Evolutionary conservation across 2,888 invertebrate genomes (phyloP).

Genomic region (Corythucha ciliata): DNA sequence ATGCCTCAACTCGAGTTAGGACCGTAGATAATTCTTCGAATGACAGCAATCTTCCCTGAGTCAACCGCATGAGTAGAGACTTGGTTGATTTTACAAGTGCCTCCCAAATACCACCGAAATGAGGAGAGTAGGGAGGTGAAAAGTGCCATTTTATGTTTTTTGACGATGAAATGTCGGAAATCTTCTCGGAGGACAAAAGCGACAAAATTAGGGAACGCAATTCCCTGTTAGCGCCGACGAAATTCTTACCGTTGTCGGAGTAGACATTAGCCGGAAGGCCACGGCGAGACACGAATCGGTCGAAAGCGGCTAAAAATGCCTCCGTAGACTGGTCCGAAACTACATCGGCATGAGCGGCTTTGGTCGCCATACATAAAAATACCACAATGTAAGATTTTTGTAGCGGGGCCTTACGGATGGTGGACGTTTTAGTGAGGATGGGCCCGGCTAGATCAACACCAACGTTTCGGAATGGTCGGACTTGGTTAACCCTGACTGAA

Average conservation of each 20-base stretch:
- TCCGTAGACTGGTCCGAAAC: slow-evolving; percentile 36
- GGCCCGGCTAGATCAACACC: slow-evolving; percentile 37
- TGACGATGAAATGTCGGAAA: too few species aligned
- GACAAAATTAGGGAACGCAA: too few species aligned
- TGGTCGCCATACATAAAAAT: slow-evolving; percentile 36
- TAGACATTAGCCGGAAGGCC: slow-evolving; percentile 36
- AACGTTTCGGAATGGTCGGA: slow-evolving; percentile 35
- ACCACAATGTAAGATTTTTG: slow-evolving; percentile 35
- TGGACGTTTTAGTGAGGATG: slow-evolving; percentile 28
- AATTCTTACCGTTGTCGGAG: slow-evolving; percentile 40
- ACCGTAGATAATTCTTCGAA: too few species aligned
- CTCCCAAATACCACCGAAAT: too few species aligned
- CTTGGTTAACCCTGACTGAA: slow-evolving; percentile 10
- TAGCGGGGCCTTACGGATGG: slow-evolving; percentile 24
- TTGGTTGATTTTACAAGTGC: too few species aligned
- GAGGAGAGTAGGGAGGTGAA: too few species aligned
- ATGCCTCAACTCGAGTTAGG: too few species aligned
- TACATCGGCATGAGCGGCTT: slow-evolving; percentile 38
- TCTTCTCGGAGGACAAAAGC: too few species aligned
- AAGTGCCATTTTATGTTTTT: too few species aligned
- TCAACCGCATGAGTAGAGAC: too few species aligned
- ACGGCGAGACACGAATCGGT: slow-evolving; percentile 37
- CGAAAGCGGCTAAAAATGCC: slow-evolving; percentile 37
- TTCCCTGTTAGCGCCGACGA: slow-evolving; percentile 36
- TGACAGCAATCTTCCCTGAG: too few species aligned